Evolutionary conservation across 2,797 vertebrate genomes (phyloP), one percentile per base, ranked within the genome.

Genomic region (Sternarchorhynchus goeldii): DNA sequence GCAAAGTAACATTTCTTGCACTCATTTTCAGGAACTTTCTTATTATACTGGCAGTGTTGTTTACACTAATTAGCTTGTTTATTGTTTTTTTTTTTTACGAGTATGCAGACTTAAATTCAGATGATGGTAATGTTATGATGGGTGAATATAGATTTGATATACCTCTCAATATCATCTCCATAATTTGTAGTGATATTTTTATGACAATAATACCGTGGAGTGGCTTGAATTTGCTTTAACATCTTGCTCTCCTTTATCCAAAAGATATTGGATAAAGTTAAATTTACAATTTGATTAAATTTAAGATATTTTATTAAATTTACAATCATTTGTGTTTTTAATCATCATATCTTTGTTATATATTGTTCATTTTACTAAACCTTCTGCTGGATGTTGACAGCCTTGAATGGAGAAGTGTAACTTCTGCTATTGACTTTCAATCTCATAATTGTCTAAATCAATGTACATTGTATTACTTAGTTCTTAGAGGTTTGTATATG

Each of bases 31-130:
- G 55, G 56, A 76, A 65, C 78, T 67, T 31, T 53, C 20, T 55
- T 69, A 55, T 77, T 70, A 64, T 74, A 56, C 17, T 76, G 77
- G 71, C 53, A 67, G 72, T 70, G 77, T 36, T 78, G 72, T 85
- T 84, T 83, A 85, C 84, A 81, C 36, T 32, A 58, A 68, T 57
- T 53, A 12, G 75, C 36, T 81, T 77, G 76, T 12, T 76, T 81
- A 65, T 81, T 58, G 81, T 20, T 41, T 57, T 31, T 76, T 81
- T 73, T 81, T 58, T 83, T 20, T 41, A 45, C 29, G 45, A 57
- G 25, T 59, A 31, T 58, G 32, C n/a, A 77, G 25, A 39, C 25
- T 18, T 18, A 32, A 21, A 56, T 14, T 76, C 8, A 36, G n/a
- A 59, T 14, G 34, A 25, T 68, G 6, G 17, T 25, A 75, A 31